Evolutionary conservation across 1,140 invertebrate genomes (phyloP).

Genomic region (Brachionus rubens): DNA sequence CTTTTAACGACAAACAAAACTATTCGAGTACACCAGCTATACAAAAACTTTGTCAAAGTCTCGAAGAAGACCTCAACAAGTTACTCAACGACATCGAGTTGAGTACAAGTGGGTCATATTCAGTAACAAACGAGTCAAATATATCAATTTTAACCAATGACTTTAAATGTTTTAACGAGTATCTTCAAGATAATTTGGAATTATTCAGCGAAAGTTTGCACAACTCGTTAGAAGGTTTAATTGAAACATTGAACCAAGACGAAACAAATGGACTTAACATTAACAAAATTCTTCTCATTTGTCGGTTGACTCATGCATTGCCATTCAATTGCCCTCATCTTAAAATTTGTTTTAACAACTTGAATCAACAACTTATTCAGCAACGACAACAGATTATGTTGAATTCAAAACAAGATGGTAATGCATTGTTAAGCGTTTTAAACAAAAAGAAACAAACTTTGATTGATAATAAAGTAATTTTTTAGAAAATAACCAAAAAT

Average conservation of each 20-base stretch:
- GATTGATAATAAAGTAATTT: neutral
- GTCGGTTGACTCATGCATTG: slow-evolving; percentile 24
- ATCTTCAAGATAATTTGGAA: slow-evolving; percentile 20
- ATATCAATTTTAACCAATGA: neutral
- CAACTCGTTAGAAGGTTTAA: neutral
- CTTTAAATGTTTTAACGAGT: slow-evolving; percentile 22
- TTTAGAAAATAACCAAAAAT: neutral
- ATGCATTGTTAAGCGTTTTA: neutral
- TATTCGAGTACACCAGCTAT: slow-evolving; percentile 32
- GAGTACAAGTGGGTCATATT: slow-evolving; percentile 10
- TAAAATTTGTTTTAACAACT: slow-evolving; percentile 33
- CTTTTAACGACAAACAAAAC: neutral
- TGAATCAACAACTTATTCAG: slow-evolving; percentile 30
- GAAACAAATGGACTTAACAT: neutral
- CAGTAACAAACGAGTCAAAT: neutral
- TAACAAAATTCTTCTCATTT: slow-evolving; percentile 15
- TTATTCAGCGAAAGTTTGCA: slow-evolving; percentile 9
- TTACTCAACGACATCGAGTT: neutral
- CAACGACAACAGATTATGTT: slow-evolving; percentile 10
- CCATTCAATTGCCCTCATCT: slow-evolving; percentile 40
- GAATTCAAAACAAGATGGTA: slow-evolving; percentile 7
- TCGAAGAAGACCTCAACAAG: slow-evolving; percentile 17
- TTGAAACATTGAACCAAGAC: neutral
- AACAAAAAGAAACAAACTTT: slow-evolving; percentile 8
- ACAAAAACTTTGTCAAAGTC: neutral